Percentiles rank a stretch among this genome's conserved stretches.
These are phyloP conservation scores for Brachypterus glaber DNA, from an alignment of 2,888 invertebrate species.

Conservation along the genomic window DNA sequence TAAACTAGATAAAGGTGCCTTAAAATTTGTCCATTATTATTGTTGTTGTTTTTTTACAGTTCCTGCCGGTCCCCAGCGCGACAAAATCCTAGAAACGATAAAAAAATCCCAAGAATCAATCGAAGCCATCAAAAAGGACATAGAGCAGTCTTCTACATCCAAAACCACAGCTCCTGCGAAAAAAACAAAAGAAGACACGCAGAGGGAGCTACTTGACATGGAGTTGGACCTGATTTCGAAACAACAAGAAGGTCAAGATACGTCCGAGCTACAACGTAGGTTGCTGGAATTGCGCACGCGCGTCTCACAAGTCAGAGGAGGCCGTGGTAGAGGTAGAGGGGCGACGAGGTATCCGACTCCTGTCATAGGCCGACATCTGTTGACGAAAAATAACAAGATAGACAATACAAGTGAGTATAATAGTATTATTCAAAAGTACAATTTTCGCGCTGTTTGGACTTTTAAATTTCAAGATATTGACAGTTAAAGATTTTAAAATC, in stretches of 20 bases:
- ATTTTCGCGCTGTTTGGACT: conserved; percentile 18
- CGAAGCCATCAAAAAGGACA: conserved; percentile 63
- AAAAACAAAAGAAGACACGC: conserved; percentile 27
- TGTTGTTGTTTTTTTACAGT: conserved; percentile 34
- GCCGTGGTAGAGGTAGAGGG: conserved; percentile 34
- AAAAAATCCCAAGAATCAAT: conserved; percentile 76
- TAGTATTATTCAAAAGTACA: conserved; percentile 27
- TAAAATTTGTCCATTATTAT: too few species aligned
- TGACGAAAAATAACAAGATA: conserved; percentile 37
- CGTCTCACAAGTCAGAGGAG: conserved; percentile 28
- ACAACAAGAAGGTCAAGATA: conserved; percentile 81
- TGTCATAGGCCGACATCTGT: conserved; percentile 31
- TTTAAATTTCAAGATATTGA: too few species aligned
- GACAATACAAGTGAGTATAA: conserved; percentile 25
- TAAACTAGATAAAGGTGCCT: too few species aligned
- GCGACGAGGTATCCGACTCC: conserved; percentile 36
- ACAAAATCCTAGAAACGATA: conserved; percentile 67
- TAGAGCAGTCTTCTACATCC: conserved; percentile 37
- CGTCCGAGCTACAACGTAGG: conserved; percentile 68
- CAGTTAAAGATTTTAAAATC: too few species aligned
- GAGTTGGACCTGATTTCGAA: conserved; percentile 85
- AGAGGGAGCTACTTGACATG: conserved; percentile 70
- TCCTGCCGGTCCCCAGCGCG: conserved; percentile 62
- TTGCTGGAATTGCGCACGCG: conserved; percentile 61
- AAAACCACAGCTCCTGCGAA: conserved; percentile 25